Base-by-base conservation (phyloP, 2,888 invertebrate genomes). In the Ganaspis brasiliensis region DNA sequence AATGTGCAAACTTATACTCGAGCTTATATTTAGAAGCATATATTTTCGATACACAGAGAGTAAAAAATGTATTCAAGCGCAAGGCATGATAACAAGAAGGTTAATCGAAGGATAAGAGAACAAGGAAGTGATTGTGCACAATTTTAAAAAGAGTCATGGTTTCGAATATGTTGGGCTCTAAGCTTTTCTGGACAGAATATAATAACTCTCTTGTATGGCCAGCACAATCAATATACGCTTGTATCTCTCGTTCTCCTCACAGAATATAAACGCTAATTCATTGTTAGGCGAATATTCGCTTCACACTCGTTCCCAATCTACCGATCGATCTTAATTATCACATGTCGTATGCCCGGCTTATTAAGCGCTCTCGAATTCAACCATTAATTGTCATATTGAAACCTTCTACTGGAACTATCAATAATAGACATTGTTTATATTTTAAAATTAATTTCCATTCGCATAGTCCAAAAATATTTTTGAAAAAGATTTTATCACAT, bases 101-200 rank as follows among this genome's bases (percentile, higher is more conserved):
- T 40, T 63, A 40, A 40, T 37, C 63, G n/a, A 63, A 40, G 35
- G 37, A 63, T 37, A 63, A 63, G 40, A 37, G 63, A 63, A 63
- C 63, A 63, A 63, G 63, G 63, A 63, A 63, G 21, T 63, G 63
- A 63, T 40, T 63, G 63, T 63, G 21, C 63, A 37, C 37, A 19
- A 63, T 37, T 19, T 63, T 14, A n/a, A 21, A 40, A 40, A 40
- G 21, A 19, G 63, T 63, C 63, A 63, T 37, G n/a, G 24, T 26
- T 21, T 56, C 56, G 56, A 56, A 31, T 16, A 56, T 14, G 10
- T 56, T 31, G 61, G 31, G 16, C 12, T 6, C 14, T 57, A 37
- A 61, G 19, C 19, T 2, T 31, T 16, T 61, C 19, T 37, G 35
- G 16, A 5, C 14, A 5, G 21, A 37, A 37, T 21, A 63, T 63